Percentiles rank a stretch among this genome's conserved stretches.
phyloP scores from a whole-genome alignment of 2,797 vertebrate species.

The Microcaecilia unicolor region DNA sequence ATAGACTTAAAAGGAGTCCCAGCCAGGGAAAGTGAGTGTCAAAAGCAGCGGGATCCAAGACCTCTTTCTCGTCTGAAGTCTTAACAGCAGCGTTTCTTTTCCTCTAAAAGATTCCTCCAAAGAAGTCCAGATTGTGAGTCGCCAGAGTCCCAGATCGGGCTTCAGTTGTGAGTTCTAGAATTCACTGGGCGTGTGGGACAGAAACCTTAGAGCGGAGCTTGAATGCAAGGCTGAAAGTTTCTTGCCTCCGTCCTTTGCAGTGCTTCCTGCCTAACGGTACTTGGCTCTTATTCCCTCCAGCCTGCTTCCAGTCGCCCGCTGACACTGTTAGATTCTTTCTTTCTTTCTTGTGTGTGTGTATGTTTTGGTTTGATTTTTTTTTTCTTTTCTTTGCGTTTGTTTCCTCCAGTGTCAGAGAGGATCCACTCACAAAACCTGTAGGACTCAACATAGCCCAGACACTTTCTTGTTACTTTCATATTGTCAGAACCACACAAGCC shows the following conservation, averaged over 20 bases:
- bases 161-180: background rate
- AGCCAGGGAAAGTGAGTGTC: constrained; percentile 33
- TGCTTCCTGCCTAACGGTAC: constrained; percentile 42
- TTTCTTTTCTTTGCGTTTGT: background rate
- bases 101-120: too few species aligned
- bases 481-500: constrained; percentile 16
- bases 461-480: constrained; percentile 18
- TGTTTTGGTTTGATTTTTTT: too few species aligned
- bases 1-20: constrained; percentile 33
- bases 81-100: too few species aligned
- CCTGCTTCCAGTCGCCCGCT: background rate
- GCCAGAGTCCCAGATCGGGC: background rate
- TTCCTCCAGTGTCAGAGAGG: background rate
- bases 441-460: background rate
- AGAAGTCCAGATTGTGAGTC: background rate
- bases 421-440: background rate
- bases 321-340: constrained; percentile 4
- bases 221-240: constrained; percentile 31
- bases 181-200: constrained; percentile 11
- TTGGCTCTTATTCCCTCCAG: background rate
- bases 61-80: background rate
- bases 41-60: constrained; percentile 5
- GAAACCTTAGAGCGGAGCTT: constrained; percentile 7
- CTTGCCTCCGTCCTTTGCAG: constrained; percentile 14
- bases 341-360: background rate